A percentile compares a stretch with the other conserved stretches of the same genome.
phyloP scores from a whole-genome alignment of 1,140 invertebrate species.

The Coelopa frigida region DNA sequence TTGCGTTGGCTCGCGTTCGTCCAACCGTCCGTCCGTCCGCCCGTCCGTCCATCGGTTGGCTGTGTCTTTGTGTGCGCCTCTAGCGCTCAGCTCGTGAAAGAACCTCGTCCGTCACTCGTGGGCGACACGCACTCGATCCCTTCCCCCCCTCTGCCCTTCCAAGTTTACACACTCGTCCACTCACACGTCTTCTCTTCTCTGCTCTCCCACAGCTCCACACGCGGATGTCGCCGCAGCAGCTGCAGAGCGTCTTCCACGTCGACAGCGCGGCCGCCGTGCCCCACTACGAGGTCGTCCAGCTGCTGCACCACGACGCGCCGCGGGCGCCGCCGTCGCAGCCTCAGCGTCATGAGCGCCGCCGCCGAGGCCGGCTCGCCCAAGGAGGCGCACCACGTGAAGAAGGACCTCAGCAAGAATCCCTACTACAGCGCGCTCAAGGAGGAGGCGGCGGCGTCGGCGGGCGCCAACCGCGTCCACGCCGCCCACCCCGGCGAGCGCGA shows the following conservation, averaged over 20 bases:
- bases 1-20: no score
- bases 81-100: no score
- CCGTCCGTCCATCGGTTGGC: no score
- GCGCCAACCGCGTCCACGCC: constrained; percentile 20
- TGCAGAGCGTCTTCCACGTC: constrained; percentile 73
- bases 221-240: constrained; percentile 73
- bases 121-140: no score
- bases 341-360: constrained; percentile 19
- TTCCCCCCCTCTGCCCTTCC: no score
- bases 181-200: not conserved
- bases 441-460: constrained; percentile 11
- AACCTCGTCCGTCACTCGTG: no score
- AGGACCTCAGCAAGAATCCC: constrained; percentile 43
- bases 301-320: constrained; percentile 49
- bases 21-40: no score
- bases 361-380: constrained; percentile 14
- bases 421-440: constrained; percentile 40
- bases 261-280: constrained; percentile 62
- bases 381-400: constrained; percentile 40
- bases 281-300: constrained; percentile 50
- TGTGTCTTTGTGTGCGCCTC: no score
- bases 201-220: constrained; percentile 78
- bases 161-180: no score
- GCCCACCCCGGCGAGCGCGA: constrained; percentile 29
- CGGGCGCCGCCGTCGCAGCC: constrained; percentile 43